Conservation (phyloP, 2,113 vertebrate genomes). For the Muntiacus reevesi region DNA sequence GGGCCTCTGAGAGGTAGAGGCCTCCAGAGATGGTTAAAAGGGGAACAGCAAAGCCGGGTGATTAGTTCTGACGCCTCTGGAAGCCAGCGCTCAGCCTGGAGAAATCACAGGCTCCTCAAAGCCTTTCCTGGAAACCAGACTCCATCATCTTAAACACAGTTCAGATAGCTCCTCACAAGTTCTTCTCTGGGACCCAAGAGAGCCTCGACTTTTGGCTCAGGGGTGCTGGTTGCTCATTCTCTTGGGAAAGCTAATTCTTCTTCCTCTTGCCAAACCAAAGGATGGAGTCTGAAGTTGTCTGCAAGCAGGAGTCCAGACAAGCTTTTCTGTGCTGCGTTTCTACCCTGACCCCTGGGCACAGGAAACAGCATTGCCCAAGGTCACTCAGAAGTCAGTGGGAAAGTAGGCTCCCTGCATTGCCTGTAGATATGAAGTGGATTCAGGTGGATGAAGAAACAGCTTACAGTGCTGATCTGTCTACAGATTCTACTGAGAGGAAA, state of each 20-base stretch:
- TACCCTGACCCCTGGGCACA: not conserved
- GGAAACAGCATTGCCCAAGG: not conserved
- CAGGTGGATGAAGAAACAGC: not conserved
- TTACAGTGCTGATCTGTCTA: not conserved
- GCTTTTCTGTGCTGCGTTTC: not conserved
- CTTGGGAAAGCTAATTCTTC: not conserved
- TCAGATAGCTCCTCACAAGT: not conserved
- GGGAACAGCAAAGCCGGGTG: not conserved
- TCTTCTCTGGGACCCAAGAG: not conserved
- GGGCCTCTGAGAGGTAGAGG: not conserved
- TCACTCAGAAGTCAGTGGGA: not conserved
- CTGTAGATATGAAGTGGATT: too few relatives aligned
- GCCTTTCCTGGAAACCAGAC: not conserved
- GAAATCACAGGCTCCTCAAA: not conserved
- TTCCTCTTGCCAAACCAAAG: not conserved
- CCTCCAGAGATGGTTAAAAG: conserved; percentile 33
- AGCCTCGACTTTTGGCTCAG: not conserved
- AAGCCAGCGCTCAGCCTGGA: not conserved
- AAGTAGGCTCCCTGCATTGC: not conserved
- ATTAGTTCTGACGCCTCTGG: conserved; percentile 28
- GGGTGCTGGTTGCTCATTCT: not conserved
- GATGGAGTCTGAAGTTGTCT: not conserved
- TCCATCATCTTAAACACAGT: not conserved
- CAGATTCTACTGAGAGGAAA: not conserved
- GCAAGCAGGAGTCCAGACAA: not conserved